Evolutionary conservation across 2,888 invertebrate species (phyloP).

Genomic region (Tromatobia lineatoria): DNA sequence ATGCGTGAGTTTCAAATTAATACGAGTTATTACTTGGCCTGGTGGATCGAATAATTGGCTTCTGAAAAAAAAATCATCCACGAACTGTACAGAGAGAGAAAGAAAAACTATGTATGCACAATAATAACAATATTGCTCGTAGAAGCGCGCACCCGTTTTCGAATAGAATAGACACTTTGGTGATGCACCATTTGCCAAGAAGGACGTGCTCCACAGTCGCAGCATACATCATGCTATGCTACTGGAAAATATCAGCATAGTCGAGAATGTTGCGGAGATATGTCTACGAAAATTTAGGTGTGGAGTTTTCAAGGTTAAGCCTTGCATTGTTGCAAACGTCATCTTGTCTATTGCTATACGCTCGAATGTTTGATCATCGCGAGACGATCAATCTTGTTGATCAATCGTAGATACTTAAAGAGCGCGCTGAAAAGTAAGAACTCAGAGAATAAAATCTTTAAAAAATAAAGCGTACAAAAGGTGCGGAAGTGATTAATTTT

Average conservation of each 20-base stretch:
- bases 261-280: conserved; percentile 21
- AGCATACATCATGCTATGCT: conserved; percentile 3
- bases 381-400: conserved; percentile 22
- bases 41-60: conserved; percentile 77
- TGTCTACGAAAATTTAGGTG: conserved; percentile 55
- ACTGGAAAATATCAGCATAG: conserved; percentile 32
- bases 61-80: conserved; percentile 68
- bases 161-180: conserved; percentile 75
- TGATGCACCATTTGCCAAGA: conserved; percentile 80
- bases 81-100: conserved; percentile 24
- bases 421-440: too few species aligned
- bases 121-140: conserved; percentile 53
- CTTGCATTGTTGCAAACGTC: conserved; percentile 21
- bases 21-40: conserved; percentile 76
- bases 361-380: conserved; percentile 5
- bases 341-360: background rate
- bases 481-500: too few species aligned
- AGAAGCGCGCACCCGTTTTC: conserved; percentile 53
- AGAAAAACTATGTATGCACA: conserved; percentile 1
- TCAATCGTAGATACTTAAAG: background rate
- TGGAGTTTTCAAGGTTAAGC: conserved; percentile 58
- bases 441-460: too few species aligned
- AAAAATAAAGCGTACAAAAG: too few species aligned
- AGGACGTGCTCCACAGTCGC: conserved; percentile 68
- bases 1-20: conserved; percentile 73